phyloP scores from a whole-genome alignment of 2,113 vertebrate species.

The Spermophilus dauricus region DNA sequence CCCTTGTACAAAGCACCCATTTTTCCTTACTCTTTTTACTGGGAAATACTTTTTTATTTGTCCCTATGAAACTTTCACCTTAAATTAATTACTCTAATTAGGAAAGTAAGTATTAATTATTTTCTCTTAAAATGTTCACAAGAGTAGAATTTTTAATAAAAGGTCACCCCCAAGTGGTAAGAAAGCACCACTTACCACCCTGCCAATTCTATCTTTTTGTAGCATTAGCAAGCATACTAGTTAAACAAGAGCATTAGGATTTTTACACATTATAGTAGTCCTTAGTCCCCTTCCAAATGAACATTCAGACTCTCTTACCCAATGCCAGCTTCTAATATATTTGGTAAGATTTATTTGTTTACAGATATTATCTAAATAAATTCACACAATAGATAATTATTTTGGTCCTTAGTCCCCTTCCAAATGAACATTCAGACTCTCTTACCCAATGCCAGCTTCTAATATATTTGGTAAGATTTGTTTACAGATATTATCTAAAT shows the following conservation, averaged over 20 bases:
- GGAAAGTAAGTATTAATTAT: neutral
- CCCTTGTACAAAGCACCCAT: neutral
- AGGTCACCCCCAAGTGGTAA: neutral
- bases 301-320: neutral
- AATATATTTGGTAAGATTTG: neutral
- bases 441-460: neutral
- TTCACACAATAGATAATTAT: neutral
- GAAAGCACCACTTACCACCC: neutral
- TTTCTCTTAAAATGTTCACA: slow-evolving; percentile 28
- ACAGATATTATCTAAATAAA: slow-evolving; percentile 24
- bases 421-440: neutral
- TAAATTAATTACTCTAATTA: neutral
- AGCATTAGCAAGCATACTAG: neutral
- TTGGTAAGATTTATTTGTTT: neutral
- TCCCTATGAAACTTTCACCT: slow-evolving; percentile 25
- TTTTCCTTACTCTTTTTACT: neutral
- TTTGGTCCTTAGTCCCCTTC: neutral
- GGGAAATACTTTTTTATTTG: slow-evolving; percentile 30
- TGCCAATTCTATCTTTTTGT: neutral
- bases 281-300: neutral
- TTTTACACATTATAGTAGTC: neutral
- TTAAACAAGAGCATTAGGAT: neutral
- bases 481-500: slow-evolving; percentile 14
- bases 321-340: slow-evolving; percentile 11
- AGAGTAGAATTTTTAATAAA: neutral